Percentiles rank a stretch among this genome's conserved stretches.
phyloP scores from a whole-genome alignment of 2,888 invertebrate genomes.

The Chaetogeoica ovagalla region DNA sequence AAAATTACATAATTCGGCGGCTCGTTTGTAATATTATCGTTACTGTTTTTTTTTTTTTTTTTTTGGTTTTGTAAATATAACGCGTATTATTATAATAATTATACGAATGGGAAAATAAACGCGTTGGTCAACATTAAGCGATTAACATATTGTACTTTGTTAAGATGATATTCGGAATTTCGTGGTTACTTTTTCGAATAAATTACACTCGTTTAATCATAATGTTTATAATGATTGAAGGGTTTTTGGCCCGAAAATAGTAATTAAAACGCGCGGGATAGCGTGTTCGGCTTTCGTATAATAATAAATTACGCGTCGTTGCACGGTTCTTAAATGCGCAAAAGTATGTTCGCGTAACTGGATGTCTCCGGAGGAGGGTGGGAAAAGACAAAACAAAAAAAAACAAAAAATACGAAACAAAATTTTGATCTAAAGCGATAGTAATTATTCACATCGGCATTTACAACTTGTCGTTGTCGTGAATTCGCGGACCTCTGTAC shows the following conservation, averaged over 20 bases:
- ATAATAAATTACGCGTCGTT: background rate
- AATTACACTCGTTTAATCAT: slow-evolving; percentile 24
- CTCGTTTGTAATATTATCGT: background rate
- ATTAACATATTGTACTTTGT: background rate
- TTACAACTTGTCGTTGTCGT: slow-evolving; percentile 24
- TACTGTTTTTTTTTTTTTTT: background rate
- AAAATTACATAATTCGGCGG: too few relatives aligned
- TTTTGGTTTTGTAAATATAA: too few relatives aligned
- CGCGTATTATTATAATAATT: too few relatives aligned
- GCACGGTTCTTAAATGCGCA: slow-evolving; percentile 14
- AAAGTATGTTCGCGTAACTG: slow-evolving; percentile 18
- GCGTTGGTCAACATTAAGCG: background rate
- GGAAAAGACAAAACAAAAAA: background rate
- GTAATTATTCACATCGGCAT: slow-evolving; percentile 40
- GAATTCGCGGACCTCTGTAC: slow-evolving; percentile 7
- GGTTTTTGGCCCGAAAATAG: slow-evolving; percentile 19
- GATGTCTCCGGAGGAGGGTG: slow-evolving; percentile 19
- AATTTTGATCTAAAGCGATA: slow-evolving; percentile 21
- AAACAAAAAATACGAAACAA: slow-evolving; percentile 15
- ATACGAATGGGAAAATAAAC: background rate
- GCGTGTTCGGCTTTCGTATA: slow-evolving; percentile 12
- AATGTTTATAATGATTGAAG: slow-evolving; percentile 34
- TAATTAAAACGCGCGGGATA: slow-evolving; percentile 38
- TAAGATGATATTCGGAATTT: background rate
- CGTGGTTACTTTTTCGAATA: slow-evolving; percentile 17